Base-by-base conservation (phyloP, 1,140 invertebrate species). In the Papilio polyxenes region DNA sequence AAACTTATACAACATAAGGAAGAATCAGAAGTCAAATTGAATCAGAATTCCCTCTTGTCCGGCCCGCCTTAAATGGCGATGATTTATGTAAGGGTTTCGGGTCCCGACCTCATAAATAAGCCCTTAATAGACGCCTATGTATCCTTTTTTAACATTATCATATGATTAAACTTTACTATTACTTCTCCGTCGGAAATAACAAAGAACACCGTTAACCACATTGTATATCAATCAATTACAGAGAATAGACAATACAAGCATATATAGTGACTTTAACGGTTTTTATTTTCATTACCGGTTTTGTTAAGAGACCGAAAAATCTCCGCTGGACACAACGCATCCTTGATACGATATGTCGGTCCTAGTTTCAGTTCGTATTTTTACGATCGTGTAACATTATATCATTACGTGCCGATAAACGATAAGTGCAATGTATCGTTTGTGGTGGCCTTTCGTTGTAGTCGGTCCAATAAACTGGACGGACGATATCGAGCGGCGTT, bases 361-460 rank as follows among this genome's bases (percentile, higher is more conserved):
- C 65, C 37, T 69, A 81, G 44, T 51, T 90, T 90, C 89, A 90
- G 86, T 89, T 88, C 78, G 84, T 85, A 85, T 90, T 93, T 92
- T 94, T 93, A 94, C 87, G 92, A 92, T 85, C 91, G 81, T 91
- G 92, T 92, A 91, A 92, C 88, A 87, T 89, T 89, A 92, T 91
- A 90, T 91, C 89, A 91, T 91, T 92, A 92, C 89, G 87, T 82
- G 87, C 69, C 88, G 91, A 93, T 93, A 93, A 90, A 86, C 90
- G 91, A 92, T 90, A 91, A 92, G 88, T 94, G 91, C 89, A 88
- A 91, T 85, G 87, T 85, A 87, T 89, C 88, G 86, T 85, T 82
- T 72, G 65, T 37, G 65, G 65, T 72, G 65, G 87, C 87, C 77
- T 89, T 92, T 90, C 87, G 89, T 91, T 86, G 90, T 90, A 91